These are phyloP conservation scores for Cataglyphis livida DNA, from an alignment of 2,888 invertebrate species.

Conservation along the genomic window DNA sequence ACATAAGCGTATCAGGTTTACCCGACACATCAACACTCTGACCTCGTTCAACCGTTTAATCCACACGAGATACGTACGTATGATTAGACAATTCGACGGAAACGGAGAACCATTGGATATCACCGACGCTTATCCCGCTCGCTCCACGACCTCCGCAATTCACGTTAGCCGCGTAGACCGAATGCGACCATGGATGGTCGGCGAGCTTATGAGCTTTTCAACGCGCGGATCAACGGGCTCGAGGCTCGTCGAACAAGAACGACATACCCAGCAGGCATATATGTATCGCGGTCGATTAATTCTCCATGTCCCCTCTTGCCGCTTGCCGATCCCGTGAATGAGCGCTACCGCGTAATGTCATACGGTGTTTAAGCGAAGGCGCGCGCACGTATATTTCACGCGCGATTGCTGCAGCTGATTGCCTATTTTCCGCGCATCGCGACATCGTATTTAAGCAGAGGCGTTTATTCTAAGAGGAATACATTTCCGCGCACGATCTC, in stretches of 20 bases:
- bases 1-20: constrained; percentile 56
- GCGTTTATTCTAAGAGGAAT: neutral
- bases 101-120: constrained; percentile 68
- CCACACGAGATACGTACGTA: constrained; percentile 71
- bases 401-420: constrained; percentile 26
- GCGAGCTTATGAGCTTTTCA: constrained; percentile 69
- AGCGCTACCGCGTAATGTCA: constrained; percentile 11
- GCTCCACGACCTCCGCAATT: constrained; percentile 42
- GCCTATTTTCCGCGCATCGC: neutral
- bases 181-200: constrained; percentile 32
- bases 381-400: neutral
- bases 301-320: neutral
- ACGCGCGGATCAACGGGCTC: constrained; percentile 59
- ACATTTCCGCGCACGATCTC: neutral
- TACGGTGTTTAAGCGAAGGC: constrained; percentile 21
- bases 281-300: constrained; percentile 40
- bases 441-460: neutral
- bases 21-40: constrained; percentile 61
- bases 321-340: constrained; percentile 19
- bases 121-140: constrained; percentile 40
- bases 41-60: constrained; percentile 73
- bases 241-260: constrained; percentile 34
- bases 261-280: constrained; percentile 22
- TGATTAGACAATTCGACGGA: constrained; percentile 74
- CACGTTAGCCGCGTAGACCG: constrained; percentile 22